These are phyloP conservation scores for Eleutherodactylus coqui DNA, from an alignment of 2,797 vertebrate species.

Conservation along the genomic window DNA sequence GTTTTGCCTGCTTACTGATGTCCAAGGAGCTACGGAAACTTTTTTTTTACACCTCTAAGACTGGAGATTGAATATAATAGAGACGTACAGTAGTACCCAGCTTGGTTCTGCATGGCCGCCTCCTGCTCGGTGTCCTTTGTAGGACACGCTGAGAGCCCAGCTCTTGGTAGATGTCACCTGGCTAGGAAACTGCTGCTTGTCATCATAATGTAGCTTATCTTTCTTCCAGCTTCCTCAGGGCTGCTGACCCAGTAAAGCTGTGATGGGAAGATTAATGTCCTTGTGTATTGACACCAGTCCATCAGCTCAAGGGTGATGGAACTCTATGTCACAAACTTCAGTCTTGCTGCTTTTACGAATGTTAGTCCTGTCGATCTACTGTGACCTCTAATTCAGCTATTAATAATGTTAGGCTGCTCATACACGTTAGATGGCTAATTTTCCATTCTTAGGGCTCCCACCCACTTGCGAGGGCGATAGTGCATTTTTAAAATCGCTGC, in stretches of 20 bases:
- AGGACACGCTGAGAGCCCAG: conserved; percentile 15
- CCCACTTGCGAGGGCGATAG: too few relatives aligned
- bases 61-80: not conserved
- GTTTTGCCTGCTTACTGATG: not conserved
- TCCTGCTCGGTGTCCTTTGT: conserved; percentile 23
- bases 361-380: not conserved
- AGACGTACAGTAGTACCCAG: not conserved
- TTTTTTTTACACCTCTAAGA: not conserved
- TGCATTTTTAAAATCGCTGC: too few relatives aligned
- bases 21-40: not conserved
- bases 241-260: conserved; percentile 11
- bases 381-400: not conserved
- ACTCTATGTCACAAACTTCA: not conserved
- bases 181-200: conserved; percentile 39
- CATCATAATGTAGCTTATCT: conserved; percentile 42
- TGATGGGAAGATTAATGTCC: not conserved
- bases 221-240: not conserved
- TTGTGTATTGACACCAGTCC: fast-evolving
- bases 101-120: conserved; percentile 19
- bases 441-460: not conserved
- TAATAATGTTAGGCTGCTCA: not conserved
- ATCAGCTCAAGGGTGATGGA: not conserved
- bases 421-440: not conserved
- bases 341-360: not conserved
- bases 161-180: conserved; percentile 34